Evolutionary conservation across 2,888 invertebrate genomes (phyloP).

Genomic region (Erebia aethiops): DNA sequence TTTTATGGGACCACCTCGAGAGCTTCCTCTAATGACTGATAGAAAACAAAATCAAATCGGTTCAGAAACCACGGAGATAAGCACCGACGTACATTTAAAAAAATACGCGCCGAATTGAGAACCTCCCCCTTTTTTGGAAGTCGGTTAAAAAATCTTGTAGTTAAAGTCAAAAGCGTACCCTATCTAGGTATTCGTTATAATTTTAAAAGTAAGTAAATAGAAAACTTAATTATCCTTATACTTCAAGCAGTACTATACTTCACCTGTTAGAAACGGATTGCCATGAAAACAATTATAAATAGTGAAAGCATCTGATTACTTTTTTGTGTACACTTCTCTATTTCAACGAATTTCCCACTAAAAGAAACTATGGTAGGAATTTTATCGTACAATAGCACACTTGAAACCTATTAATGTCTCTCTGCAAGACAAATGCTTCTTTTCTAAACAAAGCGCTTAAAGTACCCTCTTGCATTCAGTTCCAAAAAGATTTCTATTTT

Average conservation of each 20-base stretch:
- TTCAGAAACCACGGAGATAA: too few relatives aligned
- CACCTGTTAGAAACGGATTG: not conserved
- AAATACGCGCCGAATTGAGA: too few relatives aligned
- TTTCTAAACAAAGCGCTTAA: constrained; percentile 37
- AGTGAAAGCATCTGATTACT: constrained; percentile 2
- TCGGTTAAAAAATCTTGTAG: too few relatives aligned
- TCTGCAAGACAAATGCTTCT: constrained; percentile 39
- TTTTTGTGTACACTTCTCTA: constrained; percentile 18
- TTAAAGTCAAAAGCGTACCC: too few relatives aligned
- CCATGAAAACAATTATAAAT: not conserved
- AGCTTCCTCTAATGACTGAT: too few relatives aligned
- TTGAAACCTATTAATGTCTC: constrained; percentile 41
- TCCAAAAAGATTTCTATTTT: constrained; percentile 25
- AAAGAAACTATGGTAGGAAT: constrained; percentile 28
- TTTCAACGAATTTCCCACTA: constrained; percentile 17
- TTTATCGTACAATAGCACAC: constrained; percentile 34
- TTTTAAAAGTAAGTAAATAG: not conserved
- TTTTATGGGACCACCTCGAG: too few relatives aligned
- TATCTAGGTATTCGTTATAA: too few relatives aligned
- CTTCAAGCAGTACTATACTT: not conserved
- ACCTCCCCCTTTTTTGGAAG: too few relatives aligned
- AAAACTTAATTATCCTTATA: not conserved
- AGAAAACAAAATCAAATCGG: too few relatives aligned
- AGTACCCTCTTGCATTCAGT: constrained; percentile 26
- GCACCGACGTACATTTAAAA: too few relatives aligned